phyloP scores from a whole-genome alignment of 2,888 invertebrate genomes.

The Diaprepes abbreviatus region DNA sequence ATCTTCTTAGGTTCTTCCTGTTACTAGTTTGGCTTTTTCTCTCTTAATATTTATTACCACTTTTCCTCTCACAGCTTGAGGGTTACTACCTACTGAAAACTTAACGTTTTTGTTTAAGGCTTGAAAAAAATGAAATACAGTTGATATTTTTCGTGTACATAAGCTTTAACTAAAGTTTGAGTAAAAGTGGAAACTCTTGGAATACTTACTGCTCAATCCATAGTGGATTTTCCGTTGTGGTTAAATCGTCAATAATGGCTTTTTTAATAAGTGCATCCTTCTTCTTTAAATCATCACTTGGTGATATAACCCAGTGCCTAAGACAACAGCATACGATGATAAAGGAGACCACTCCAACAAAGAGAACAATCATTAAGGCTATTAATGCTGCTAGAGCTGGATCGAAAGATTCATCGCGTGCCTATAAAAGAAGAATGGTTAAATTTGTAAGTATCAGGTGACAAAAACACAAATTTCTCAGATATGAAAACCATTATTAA shows the following conservation, averaged over 20 bases:
- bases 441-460: background rate
- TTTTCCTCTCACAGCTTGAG: no score
- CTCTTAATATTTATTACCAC: no score
- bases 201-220: conserved; percentile 89
- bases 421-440: conserved; percentile 64
- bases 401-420: conserved; percentile 84
- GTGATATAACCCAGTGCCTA: conserved; percentile 87
- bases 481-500: no score
- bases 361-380: conserved; percentile 85
- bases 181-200: no score
- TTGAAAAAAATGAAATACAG: no score
- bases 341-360: conserved; percentile 89
- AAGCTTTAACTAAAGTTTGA: no score
- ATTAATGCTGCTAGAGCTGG: conserved; percentile 89
- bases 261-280: conserved; percentile 88
- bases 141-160: no score
- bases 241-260: conserved; percentile 86
- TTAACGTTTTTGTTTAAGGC: no score
- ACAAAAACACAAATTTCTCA: no score
- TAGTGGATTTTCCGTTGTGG: conserved; percentile 91
- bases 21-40: no score
- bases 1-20: no score
- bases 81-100: no score
- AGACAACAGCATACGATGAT: conserved; percentile 90
- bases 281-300: conserved; percentile 84